Base-by-base conservation (phyloP, 2,888 invertebrate genomes). In the Cephus pulcher region DNA sequence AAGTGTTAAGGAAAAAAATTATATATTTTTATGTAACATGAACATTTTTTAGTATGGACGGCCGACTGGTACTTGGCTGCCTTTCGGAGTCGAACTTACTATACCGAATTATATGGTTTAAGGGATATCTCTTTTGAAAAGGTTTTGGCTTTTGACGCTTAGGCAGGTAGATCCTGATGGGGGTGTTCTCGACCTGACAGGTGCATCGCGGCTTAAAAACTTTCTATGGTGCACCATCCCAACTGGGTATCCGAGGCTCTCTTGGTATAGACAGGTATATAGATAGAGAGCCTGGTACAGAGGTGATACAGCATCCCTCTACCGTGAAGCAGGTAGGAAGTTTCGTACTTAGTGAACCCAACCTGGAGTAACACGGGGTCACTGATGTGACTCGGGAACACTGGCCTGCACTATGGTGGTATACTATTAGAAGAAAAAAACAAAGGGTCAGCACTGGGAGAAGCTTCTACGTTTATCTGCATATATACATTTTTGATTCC, bases 171-270 rank as follows among this genome's bases (percentile, higher is more conserved):
- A 84, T 80, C 81, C 84, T 84, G 85, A 88, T 81, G 88, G 87
- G 88, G 87, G 87, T 87, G 88, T 86, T 86, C 83, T 83, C 81
- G 81, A 82, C 79, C 82, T 86, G 87, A 87, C 89, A 89, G 89
- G 89, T 89, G 89, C 88, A 88, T 87, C 86, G 86, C 82, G 75
- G 75, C 75, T 79, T 35, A 76, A 35, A 79, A 34, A 76, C 40
- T 15, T 73, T 78, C 70, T 74, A 75, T 71, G 37, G 40, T 68
- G 69, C 74, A 70, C 70, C 70, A 6, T 70, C 70, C 70, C 70
- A 33, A 33, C 70, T 30, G 33, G 70, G 70, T 70, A 70, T 70
- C 70, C 11, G 23, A 12, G 32, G 40, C 6, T 40, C 40, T 40
- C 40, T 6, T 15, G 40, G 40, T 40, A 40, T 40, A 15, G 40